These are phyloP conservation scores for Pachycephus smyrnensis DNA, from an alignment of 2,888 invertebrate species.

Conservation along the genomic window DNA sequence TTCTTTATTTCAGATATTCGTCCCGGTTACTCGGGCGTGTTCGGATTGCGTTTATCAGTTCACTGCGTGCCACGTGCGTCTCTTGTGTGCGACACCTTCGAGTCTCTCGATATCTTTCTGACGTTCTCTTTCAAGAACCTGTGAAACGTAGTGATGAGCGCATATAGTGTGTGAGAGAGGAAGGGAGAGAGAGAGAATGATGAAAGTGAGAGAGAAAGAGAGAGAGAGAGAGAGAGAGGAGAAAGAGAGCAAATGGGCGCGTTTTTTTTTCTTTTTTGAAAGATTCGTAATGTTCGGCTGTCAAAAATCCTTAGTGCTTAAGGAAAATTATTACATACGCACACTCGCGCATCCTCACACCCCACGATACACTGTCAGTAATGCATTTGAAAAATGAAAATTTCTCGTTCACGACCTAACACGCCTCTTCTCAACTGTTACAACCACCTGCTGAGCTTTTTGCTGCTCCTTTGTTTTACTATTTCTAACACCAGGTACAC, in stretches of 20 bases:
- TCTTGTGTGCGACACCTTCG: not conserved
- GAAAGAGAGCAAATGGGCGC: not conserved
- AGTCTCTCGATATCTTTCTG: not conserved
- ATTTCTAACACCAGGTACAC: conserved; percentile 33
- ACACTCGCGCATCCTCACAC: not conserved
- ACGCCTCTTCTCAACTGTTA: not conserved
- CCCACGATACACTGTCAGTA: not conserved
- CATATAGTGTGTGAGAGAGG: not conserved
- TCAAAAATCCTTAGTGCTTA: not conserved
- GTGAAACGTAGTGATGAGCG: not conserved
- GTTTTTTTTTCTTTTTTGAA: conserved; percentile 47
- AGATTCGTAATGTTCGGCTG: conserved; percentile 60
- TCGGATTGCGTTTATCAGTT: not conserved
- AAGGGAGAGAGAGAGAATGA: not conserved
- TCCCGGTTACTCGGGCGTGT: conserved; percentile 6
- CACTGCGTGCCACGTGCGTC: not conserved
- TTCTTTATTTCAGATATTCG: conserved; percentile 36
- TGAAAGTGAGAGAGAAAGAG: not conserved
- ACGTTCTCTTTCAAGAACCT: not conserved
- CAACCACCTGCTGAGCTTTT: conserved; percentile 9
- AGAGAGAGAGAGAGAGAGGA: not conserved
- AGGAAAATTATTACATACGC: not conserved
- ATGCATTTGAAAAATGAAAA: not conserved
- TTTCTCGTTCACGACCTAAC: not conserved
- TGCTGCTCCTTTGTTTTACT: conserved; percentile 21